phyloP scores from a whole-genome alignment of 1,140 invertebrate species.

The Cotesia chilonis region DNA sequence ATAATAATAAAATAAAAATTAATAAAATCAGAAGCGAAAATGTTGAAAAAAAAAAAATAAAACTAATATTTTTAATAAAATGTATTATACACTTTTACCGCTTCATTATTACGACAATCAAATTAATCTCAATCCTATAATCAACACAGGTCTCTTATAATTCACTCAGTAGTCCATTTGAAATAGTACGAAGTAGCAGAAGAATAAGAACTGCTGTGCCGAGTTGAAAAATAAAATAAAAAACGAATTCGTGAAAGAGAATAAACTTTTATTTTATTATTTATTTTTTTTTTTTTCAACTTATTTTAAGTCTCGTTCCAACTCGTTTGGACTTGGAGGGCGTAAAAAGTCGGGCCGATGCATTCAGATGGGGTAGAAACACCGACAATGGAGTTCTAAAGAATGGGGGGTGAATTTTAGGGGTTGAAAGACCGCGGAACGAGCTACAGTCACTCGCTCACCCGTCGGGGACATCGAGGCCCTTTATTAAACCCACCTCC shows the following conservation, averaged over 20 bases:
- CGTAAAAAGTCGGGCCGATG: constrained; percentile 14
- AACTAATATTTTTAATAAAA: neutral
- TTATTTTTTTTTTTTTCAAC: neutral
- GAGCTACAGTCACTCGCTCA: constrained; percentile 10
- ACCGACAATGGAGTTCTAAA: constrained; percentile 27
- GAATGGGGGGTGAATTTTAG: constrained; percentile 27
- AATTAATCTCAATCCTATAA: constrained; percentile 12
- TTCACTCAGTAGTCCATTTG: neutral
- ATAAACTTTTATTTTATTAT: neutral
- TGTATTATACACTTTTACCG: neutral
- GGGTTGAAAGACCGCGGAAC: constrained; percentile 27
- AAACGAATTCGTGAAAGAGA: neutral
- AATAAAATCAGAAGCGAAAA: neutral
- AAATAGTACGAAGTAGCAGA: neutral
- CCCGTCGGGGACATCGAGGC: constrained; percentile 31
- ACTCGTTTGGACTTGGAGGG: neutral
- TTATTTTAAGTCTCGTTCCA: neutral
- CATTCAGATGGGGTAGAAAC: constrained; percentile 19
- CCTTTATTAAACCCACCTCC: constrained; percentile 37
- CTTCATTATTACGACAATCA: constrained; percentile 14
- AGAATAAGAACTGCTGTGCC: neutral
- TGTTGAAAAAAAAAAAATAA: neutral
- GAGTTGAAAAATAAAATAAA: constrained; percentile 1
- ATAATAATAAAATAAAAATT: no score
- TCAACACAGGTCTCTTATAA: neutral